Evolutionary conservation across 2,113 vertebrate species (phyloP), one percentile per base, ranked within the genome.

Genomic region (Sturnira hondurensis): DNA sequence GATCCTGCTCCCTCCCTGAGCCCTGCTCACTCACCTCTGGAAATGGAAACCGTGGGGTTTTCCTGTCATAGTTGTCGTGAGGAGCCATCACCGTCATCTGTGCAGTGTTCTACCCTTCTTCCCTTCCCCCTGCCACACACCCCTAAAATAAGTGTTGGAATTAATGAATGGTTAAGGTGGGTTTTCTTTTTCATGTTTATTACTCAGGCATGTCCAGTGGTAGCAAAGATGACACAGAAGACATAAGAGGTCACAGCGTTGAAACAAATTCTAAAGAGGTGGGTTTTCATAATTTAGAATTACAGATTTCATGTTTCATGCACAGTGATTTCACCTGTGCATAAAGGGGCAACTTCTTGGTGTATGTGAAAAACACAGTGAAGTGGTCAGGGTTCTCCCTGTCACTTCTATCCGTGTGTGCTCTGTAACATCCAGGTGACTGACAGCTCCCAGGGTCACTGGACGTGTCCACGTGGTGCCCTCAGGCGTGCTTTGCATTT

Each of bases 261-360:
- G 91, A 97, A 93, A 86, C 80, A 84, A 58, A 84, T 33, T 26
- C 73, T n/a, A 50, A 91, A 90, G 91, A 98, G 97, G 98, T 98
- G 20, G 16, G 96, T 84, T 88, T 91, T n/a, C 20, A 0, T 88
- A 36, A 33, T 17, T 52, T 52, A 52, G 36, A 65, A 63, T 38
- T 2, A 43, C 22, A 17, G 9, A 56, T 89, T 50, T 78, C 6
- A 0, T 73, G 43, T 83, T 61, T 61, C 58, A 14, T 54, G 1
- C 5, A 1, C 16, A 16, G 33, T 36, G 8, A 58, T 87, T 77
- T 77, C 12, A 26, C 26, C 41, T 73, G 15, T 58, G 15, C 22
- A 2, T 31, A 28, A 54, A 78, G 10, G 16, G 8, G 61, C 71
- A 36, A 16, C 52, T 83, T 89, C 50, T 77, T 76, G 63, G 2